Conservation (phyloP, 35 echinoderm and acorn worm genomes). For the Anneissia japonica region DNA sequence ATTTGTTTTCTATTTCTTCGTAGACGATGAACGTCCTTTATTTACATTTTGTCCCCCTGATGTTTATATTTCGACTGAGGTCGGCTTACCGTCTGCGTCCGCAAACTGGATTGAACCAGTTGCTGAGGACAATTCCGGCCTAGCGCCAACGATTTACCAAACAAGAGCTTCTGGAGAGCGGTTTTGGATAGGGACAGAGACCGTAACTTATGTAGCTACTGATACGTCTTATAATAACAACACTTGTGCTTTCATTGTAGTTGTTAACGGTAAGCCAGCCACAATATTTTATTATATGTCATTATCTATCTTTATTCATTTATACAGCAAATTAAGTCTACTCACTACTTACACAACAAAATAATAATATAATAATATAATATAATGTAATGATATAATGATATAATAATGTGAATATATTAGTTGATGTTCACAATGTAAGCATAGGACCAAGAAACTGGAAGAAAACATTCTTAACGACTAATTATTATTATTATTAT, state of each 20-base stretch:
- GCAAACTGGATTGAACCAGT: background rate
- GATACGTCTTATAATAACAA: background rate
- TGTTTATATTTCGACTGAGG: background rate
- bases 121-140: constrained; percentile 9
- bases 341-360: too few species aligned
- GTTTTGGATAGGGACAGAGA: background rate
- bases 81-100: background rate
- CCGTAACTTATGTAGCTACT: constrained; percentile 4
- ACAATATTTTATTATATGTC: too few species aligned
- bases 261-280: background rate
- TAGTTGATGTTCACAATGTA: too few species aligned
- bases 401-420: too few species aligned
- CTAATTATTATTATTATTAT: too few species aligned
- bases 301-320: too few species aligned
- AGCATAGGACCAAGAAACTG: too few species aligned
- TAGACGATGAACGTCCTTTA: constrained; percentile 8
- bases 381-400: too few species aligned
- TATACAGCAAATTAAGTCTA: too few species aligned
- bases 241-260: constrained; percentile 4
- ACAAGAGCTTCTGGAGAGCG: background rate
- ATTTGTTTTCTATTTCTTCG: background rate
- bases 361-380: too few species aligned
- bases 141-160: background rate
- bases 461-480: too few species aligned
- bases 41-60: constrained; percentile 5